These are phyloP conservation scores for Oscheius sp. DNA, from an alignment of 2,888 invertebrate genomes.

Conservation along the genomic window DNA sequence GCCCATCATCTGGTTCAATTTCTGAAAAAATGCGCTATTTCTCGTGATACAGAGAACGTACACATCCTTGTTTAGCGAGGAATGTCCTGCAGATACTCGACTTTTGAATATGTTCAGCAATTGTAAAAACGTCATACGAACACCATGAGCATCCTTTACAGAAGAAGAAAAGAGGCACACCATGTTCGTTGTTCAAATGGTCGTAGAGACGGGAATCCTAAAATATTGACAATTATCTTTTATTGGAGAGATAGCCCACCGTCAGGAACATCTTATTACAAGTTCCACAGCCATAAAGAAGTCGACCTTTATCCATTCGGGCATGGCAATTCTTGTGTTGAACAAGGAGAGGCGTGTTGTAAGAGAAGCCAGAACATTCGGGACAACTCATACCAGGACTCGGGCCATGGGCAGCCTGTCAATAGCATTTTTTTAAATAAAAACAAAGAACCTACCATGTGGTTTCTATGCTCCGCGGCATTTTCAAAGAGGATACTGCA, in stretches of 20 bases:
- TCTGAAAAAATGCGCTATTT: not conserved
- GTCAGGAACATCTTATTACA: slow-evolving; percentile 34
- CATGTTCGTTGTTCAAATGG: slow-evolving; percentile 37
- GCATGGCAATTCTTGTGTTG: slow-evolving; percentile 38
- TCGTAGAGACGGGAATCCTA: slow-evolving; percentile 39
- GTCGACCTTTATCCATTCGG: not conserved
- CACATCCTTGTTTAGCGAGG: not conserved
- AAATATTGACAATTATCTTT: not conserved
- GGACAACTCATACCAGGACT: slow-evolving; percentile 33
- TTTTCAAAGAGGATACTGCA: slow-evolving; percentile 46
- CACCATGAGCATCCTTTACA: slow-evolving; percentile 40
- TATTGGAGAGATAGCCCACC: not conserved
- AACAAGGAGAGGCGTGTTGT: slow-evolving; percentile 34
- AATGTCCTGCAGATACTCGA: not conserved
- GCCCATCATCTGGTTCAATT: slow-evolving; percentile 19
- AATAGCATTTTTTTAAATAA: not conserved
- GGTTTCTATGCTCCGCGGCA: slow-evolving; percentile 5
- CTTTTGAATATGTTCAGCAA: slow-evolving; percentile 9
- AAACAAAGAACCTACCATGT: slow-evolving; percentile 36
- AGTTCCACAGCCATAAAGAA: slow-evolving; percentile 42
- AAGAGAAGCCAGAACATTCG: slow-evolving; percentile 41
- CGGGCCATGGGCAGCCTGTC: slow-evolving; percentile 39
- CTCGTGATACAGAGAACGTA: not conserved
- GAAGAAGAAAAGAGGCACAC: slow-evolving; percentile 39
- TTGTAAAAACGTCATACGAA: not conserved